A percentile compares a stretch with the other conserved stretches of the same genome.
These are phyloP conservation scores for Drosophila greeni DNA, from an alignment of 2,888 invertebrate genomes.

Conservation along the genomic window DNA sequence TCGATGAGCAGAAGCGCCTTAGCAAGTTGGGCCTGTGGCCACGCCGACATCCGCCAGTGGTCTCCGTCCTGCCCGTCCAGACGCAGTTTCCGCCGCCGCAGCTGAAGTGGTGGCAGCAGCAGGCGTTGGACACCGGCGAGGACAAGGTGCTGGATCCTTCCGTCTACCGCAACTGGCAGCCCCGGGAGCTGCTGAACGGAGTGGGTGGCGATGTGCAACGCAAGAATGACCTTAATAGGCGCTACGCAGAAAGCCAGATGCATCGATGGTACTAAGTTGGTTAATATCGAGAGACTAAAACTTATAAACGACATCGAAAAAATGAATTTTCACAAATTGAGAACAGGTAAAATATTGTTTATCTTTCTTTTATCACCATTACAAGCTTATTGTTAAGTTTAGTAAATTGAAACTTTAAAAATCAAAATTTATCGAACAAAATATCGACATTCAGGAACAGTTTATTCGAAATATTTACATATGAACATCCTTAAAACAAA, in stretches of 20 bases:
- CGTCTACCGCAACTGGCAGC: constrained; percentile 59
- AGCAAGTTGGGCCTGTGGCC: constrained; percentile 62
- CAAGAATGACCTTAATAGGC: constrained; percentile 55
- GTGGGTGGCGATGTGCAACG: constrained; percentile 57
- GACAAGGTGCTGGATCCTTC: constrained; percentile 47
- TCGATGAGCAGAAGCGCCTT: constrained; percentile 69
- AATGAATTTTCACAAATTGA: too few species aligned
- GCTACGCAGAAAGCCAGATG: constrained; percentile 44
- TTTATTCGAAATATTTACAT: too few species aligned
- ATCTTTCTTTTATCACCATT: too few species aligned
- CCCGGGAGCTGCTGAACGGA: constrained; percentile 46
- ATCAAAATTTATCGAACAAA: too few species aligned
- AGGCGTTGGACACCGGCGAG: constrained; percentile 48
- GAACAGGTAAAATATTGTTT: too few species aligned
- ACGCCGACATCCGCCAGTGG: constrained; percentile 49
- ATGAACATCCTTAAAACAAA: too few species aligned
- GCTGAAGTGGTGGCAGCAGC: constrained; percentile 64
- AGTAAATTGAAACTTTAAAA: too few species aligned
- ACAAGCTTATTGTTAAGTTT: too few species aligned
- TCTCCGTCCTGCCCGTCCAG: constrained; percentile 60
- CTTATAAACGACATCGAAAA: too few species aligned
- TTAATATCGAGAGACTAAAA: neutral
- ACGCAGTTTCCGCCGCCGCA: constrained; percentile 27
- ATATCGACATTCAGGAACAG: too few species aligned
- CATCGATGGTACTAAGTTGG: constrained; percentile 13